Evolutionary conservation across 2,888 invertebrate genomes (phyloP), one percentile per base, ranked within the genome.

Genomic region (Taphrorychus bicolor): DNA sequence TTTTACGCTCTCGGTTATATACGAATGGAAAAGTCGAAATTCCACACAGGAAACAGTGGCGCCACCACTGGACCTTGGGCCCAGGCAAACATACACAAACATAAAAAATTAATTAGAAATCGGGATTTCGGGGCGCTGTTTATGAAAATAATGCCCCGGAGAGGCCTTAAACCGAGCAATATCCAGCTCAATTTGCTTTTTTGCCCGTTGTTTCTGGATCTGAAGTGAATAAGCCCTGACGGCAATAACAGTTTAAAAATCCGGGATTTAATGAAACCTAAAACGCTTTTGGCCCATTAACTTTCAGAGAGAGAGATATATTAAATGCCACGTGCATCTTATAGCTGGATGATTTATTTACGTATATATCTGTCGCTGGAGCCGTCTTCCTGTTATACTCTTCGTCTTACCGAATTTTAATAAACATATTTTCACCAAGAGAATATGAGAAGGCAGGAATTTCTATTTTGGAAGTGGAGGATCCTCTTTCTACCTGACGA

Each of bases 391-490:
- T 71, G 73, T 72, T 32, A 32, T 32, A 32, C 11, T 32, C 71
- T 70, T 70, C 72, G 62, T 73, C 72, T 73, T 73, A 69, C 70
- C 70, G 52, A 24, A 70, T 73, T 74, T 74, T 73, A 73, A 73
- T 73, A 72, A 72, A 69, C 67, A 69, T 70, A 54, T 60, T 64
- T 64, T 51, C 48, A 32, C 16, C 5, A 45, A 5, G 17, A 45
- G 45, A 45, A 45, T 45, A 51, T 18, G 51, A 51, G 64, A 49
- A n/a, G 52, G 23, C n/a, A 40, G 45, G 59, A 58, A 52, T 59
- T 64, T 67, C 67, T 67, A 67, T 67, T 67, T 67, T 41, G 42
- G 56, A 67, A 53, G 59, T 67, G 62, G 57, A 58, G 51, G 41
- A 14, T 18, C 21, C 21, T 51, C 14, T 45, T 45, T 51, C 51